Base-by-base conservation (phyloP, 2,113 vertebrate genomes). In the Rhinoderma darwinii region DNA sequence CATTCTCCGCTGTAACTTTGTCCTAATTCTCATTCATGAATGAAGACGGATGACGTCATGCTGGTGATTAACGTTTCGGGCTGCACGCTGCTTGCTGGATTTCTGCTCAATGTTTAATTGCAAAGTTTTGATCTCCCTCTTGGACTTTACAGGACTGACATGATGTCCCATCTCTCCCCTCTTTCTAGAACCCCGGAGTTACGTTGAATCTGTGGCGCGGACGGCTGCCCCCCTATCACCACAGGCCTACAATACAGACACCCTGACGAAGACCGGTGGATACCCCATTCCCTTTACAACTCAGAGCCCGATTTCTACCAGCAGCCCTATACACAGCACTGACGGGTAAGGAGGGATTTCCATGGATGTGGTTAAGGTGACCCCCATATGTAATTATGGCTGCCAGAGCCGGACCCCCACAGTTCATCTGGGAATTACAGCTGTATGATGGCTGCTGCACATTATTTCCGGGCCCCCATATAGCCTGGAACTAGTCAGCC, bases 191-290 rank as follows among this genome's bases (percentile, higher is more conserved):
- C 96, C 98, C 27, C 94, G 97, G 88, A 99, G 96, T 92, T 99
- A 99, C 0, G 98, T 99, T 0, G 97, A 99, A 89, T 98, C 98
- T 0, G 96, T 99, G 88, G 98, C 96, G 0, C 95, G 96, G 88
- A 97, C 97, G 0, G 98, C 98, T 0, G 90, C 89, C 32, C 89
- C 88, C 51, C 88, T 90, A 32, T 85, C 87, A 0, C 63, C 90
- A 18, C 92, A 93, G 20, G 91, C 90, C 0, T 94, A 92, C 3
- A 88, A 86, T 14, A 89, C 84, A 0, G 96, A 97, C 59, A 63
- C 88, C 0, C 89, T 92, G 88, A 41, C 35, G 3, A 94, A 93
- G 88, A 95, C 96, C 0, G 92, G 88, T 20, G 30, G 93, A 89
- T 92, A 94, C 0, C 74, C 89, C 54, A 91, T 92, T 86, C 89